Conservation (phyloP, 2,797 vertebrate genomes). For the Trichosurus vulpecula region DNA sequence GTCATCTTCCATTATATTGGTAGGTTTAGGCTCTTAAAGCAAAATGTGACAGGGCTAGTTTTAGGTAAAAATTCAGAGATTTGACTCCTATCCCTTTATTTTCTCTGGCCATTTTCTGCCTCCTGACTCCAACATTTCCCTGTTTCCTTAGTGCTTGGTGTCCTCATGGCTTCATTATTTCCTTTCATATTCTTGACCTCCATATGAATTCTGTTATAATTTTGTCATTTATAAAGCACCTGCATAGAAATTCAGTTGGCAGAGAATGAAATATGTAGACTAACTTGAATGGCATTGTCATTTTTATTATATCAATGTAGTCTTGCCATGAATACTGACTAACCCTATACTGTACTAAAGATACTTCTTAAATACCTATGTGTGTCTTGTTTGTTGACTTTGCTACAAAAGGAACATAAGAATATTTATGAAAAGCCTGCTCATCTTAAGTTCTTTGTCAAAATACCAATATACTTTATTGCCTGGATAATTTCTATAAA, state of each 20-base stretch:
- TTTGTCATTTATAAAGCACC: background rate
- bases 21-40: background rate
- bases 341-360: background rate
- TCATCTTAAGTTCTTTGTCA: background rate
- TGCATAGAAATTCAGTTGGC: background rate
- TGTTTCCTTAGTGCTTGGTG: background rate
- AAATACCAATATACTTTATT: background rate
- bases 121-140: background rate
- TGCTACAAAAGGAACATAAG: background rate
- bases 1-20: background rate
- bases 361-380: background rate
- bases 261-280: background rate
- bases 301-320: background rate
- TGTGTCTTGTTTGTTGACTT: background rate
- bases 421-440: background rate
- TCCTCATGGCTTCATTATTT: background rate
- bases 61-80: background rate
- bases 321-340: background rate
- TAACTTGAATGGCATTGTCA: background rate
- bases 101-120: background rate
- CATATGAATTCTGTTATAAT: background rate
- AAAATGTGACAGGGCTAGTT: background rate
- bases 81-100: background rate
- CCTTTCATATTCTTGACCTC: background rate
- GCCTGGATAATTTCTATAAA: background rate